Conservation (phyloP, 2,888 invertebrate genomes). For the Aradus depressus region DNA sequence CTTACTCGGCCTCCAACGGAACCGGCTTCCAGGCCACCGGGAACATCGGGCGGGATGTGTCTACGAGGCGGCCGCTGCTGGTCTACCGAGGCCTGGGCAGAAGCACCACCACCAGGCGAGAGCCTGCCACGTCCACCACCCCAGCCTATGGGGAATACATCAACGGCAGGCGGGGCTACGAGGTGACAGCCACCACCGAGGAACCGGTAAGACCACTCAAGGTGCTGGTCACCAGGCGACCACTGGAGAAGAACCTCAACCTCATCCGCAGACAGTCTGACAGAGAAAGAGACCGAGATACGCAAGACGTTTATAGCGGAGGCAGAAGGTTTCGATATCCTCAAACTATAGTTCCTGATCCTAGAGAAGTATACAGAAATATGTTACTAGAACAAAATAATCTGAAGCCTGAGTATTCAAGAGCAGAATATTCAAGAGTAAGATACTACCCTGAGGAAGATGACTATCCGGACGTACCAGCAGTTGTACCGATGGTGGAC, state of each 20-base stretch:
- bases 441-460: conserved; percentile 25
- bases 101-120: background rate
- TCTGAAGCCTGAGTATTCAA: conserved; percentile 21
- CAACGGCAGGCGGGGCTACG: conserved; percentile 18
- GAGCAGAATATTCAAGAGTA: background rate
- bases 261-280: conserved; percentile 27
- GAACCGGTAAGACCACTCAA: conserved; percentile 22
- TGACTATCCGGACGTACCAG: conserved; percentile 25
- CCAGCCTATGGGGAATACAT: conserved; percentile 24
- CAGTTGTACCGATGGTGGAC: conserved; percentile 22
- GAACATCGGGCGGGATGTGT: conserved; percentile 1
- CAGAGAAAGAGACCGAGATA: conserved; percentile 20
- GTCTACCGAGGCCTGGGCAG: conserved; percentile 24
- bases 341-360: conserved; percentile 17
- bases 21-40: conserved; percentile 32
- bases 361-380: conserved; percentile 22
- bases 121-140: conserved; percentile 16
- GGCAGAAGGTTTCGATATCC: conserved; percentile 14
- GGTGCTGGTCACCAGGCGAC: conserved; percentile 30
- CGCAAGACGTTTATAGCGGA: conserved; percentile 24
- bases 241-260: conserved; percentile 22
- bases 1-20: conserved; percentile 52
- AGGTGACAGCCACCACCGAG: conserved; percentile 14
- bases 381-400: conserved; percentile 22
- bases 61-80: conserved; percentile 27